phyloP scores from a whole-genome alignment of 2,113 vertebrate species.

The Sinosuthora webbiana region DNA sequence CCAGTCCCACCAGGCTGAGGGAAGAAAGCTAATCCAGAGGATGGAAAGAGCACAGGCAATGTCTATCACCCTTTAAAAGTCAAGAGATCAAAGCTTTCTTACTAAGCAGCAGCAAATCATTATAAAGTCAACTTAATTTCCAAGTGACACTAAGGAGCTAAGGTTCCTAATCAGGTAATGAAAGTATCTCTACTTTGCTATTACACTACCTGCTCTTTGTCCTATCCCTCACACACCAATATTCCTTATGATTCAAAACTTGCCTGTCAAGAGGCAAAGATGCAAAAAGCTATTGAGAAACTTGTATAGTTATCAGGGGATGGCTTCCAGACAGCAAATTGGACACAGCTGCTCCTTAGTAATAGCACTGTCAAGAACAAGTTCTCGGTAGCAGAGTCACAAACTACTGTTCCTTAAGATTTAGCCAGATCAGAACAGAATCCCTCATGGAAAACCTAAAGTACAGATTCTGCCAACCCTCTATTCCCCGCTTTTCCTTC shows the following conservation, averaged over 20 bases:
- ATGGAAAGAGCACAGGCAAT: neutral
- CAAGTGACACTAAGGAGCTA: neutral
- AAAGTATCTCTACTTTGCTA: neutral
- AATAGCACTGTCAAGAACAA: neutral
- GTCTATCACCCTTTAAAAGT: neutral
- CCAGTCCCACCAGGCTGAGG: neutral
- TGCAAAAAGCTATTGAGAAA: neutral
- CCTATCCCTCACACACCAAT: neutral
- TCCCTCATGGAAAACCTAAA: neutral
- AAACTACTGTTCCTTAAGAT: neutral
- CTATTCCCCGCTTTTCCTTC: neutral
- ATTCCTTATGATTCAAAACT: neutral
- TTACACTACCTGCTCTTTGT: neutral
- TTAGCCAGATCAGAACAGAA: neutral
- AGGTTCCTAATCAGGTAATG: neutral
- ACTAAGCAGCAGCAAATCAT: neutral
- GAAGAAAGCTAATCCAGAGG: neutral
- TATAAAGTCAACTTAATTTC: neutral
- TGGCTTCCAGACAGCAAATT: fast-evolving
- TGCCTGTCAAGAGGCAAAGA: neutral
- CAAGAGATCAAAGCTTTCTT: neutral
- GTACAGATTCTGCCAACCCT: neutral
- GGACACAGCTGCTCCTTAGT: neutral
- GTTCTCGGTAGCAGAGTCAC: neutral
- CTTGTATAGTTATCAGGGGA: neutral